phyloP scores from a whole-genome alignment of 2,888 invertebrate genomes.

The Siphlonurus alternatus region DNA sequence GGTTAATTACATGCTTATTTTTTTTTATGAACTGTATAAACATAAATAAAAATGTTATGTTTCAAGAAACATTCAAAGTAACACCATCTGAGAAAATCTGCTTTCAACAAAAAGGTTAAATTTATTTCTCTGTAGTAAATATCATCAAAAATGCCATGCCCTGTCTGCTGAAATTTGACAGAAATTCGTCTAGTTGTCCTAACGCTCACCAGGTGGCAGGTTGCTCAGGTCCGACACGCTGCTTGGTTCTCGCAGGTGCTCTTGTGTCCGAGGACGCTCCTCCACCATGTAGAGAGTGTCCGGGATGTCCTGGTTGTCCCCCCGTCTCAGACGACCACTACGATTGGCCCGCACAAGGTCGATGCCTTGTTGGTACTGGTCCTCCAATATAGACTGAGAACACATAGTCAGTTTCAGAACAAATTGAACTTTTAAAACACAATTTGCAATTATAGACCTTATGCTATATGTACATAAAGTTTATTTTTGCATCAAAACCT shows the following conservation, averaged over 20 bases:
- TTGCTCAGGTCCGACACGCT: background rate
- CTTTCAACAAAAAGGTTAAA: too few relatives aligned
- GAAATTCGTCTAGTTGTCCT: too few relatives aligned
- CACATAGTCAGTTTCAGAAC: conserved; percentile 7
- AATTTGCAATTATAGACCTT: background rate
- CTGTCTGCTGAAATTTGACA: too few relatives aligned
- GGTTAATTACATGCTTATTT: too few relatives aligned
- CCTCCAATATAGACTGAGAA: conserved; percentile 54
- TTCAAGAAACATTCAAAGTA: too few relatives aligned
- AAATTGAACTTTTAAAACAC: conserved; percentile 2
- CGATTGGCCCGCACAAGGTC: conserved; percentile 37
- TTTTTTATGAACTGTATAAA: too few relatives aligned
- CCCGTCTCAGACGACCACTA: conserved; percentile 22
- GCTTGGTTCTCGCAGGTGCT: background rate
- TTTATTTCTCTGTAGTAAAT: too few relatives aligned
- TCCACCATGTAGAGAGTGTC: conserved; percentile 85
- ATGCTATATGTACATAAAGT: too few relatives aligned
- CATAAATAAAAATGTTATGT: too few relatives aligned
- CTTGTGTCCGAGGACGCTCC: conserved; percentile 24
- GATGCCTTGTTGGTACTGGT: conserved; percentile 63
- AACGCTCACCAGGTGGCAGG: background rate
- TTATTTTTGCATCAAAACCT: too few relatives aligned
- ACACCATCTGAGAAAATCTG: too few relatives aligned
- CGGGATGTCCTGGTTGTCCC: conserved; percentile 69
- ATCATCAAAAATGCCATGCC: too few relatives aligned